Conservation (phyloP, 1,140 invertebrate species). For the Nasonia longicornis region DNA sequence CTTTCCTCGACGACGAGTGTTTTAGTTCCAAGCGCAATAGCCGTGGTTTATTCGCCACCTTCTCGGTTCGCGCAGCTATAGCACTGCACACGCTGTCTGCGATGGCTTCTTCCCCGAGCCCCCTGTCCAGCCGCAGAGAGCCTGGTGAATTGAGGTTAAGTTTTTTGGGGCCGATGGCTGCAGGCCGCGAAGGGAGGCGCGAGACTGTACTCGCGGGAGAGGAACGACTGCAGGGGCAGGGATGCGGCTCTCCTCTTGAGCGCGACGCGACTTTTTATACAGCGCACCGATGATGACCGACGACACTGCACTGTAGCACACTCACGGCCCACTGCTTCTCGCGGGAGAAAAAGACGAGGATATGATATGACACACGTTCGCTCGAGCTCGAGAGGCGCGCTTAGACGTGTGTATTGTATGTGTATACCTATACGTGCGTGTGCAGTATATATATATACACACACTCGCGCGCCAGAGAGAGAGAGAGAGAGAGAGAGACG, state of each 20-base stretch:
- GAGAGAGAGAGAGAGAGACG: neutral
- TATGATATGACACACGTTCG: neutral
- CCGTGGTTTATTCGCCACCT: neutral
- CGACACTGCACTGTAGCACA: neutral
- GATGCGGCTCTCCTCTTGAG: neutral
- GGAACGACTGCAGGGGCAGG: neutral
- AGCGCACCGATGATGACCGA: neutral
- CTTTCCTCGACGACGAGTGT: neutral
- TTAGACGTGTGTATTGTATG: neutral
- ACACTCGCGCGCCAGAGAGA: neutral
- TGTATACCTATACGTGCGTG: neutral
- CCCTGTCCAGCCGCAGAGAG: neutral
- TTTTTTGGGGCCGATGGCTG: slow-evolving; percentile 7
- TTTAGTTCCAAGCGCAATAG: neutral
- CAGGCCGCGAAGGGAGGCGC: too few relatives aligned
- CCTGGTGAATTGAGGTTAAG: slow-evolving; percentile 36
- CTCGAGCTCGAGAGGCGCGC: neutral
- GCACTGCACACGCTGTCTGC: neutral
- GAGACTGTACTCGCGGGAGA: too few relatives aligned
- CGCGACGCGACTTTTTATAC: neutral
- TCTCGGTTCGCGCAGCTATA: neutral
- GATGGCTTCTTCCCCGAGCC: neutral
- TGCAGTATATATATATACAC: neutral
- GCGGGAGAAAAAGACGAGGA: neutral
- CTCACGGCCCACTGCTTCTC: neutral